Evolutionary conservation across 1,140 invertebrate genomes (phyloP), one percentile per base, ranked within the genome.

Genomic region (Teleopsis dalmanni): DNA sequence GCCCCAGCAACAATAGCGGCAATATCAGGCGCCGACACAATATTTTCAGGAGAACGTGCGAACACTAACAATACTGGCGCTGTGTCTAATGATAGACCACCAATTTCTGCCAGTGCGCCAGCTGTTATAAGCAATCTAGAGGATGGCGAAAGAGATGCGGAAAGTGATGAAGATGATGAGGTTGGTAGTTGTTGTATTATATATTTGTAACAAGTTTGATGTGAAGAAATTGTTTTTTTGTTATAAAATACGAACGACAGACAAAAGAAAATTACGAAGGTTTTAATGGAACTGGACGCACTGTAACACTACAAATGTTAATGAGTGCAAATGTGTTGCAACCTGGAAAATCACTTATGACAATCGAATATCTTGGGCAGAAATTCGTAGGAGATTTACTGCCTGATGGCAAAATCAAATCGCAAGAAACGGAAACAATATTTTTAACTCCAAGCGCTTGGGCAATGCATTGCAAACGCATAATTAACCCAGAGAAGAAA

Each of bases 381-480:
- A 88, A 85, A 62, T 94, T 94, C 75, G 81, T 86, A 50, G 91
- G 88, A 23, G 90, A 94, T 72, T 74, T 94, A 18, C 74, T 91
- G 54, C 65, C 81, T 34, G 87, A 88, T 78, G 91, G 91, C 25
- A 89, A 88, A 76, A 94, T 94, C 48, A 81, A 84, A 66, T 91
- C 88, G 51, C 84, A 87, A 71, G 88, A 91, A 73, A 88, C 87
- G 41, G 83, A 88, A 67, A 84, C 89, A 52, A 78, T 90, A 57
- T 94, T 92, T 71, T 81, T 83, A 49, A 90, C 88, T n/a, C 90
- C 90, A 18, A 91, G 87, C 60, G 87, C 90, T 4, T 94, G 90
- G 91, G 89, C 90, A 0, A 87, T 90, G 60, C 83, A 91, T 63
- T 94, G 91, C 66, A 93, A 93, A 62, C 78, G 88, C 52, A 87